Evolutionary conservation across 2,888 invertebrate species (phyloP).

Genomic region (Erpobdella octoculata): DNA sequence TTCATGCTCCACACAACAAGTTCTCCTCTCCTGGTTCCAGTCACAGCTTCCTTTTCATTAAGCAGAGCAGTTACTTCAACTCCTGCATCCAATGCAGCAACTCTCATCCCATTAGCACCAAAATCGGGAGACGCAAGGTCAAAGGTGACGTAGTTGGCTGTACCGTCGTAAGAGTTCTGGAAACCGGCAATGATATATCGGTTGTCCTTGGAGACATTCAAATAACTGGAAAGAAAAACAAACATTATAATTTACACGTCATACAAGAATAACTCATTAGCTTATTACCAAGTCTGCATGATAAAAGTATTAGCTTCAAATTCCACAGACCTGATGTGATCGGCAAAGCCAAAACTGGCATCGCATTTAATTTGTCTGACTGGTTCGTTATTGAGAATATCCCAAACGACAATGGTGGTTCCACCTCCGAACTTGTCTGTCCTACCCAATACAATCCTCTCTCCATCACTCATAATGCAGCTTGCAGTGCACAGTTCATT

Average conservation of each 20-base stretch:
- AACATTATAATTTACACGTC: background rate
- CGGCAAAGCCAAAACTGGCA: slow-evolving; percentile 49
- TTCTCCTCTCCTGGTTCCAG: slow-evolving; percentile 51
- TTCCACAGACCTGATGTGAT: slow-evolving; percentile 41
- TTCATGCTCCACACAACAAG: slow-evolving; percentile 51
- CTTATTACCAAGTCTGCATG: too few relatives aligned
- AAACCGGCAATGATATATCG: slow-evolving; percentile 49
- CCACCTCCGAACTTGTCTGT: slow-evolving; percentile 49
- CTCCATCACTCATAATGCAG: slow-evolving; percentile 49
- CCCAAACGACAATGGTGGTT: slow-evolving; percentile 50
- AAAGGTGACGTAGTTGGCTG: slow-evolving; percentile 50
- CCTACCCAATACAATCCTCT: slow-evolving; percentile 47
- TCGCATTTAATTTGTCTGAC: slow-evolving; percentile 40
- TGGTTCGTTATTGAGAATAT: slow-evolving; percentile 49
- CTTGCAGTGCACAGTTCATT: slow-evolving; percentile 49
- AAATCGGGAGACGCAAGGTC: slow-evolving; percentile 45
- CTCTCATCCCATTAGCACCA: slow-evolving; percentile 44
- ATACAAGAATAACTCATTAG: background rate
- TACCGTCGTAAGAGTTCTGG: slow-evolving; percentile 49
- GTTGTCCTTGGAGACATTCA: slow-evolving; percentile 43
- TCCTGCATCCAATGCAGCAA: slow-evolving; percentile 48
- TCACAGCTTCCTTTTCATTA: slow-evolving; percentile 50
- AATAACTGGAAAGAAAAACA: slow-evolving; percentile 38
- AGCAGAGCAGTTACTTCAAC: slow-evolving; percentile 49
- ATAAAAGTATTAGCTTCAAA: too few relatives aligned